Conservation (phyloP, 1,140 invertebrate genomes). For the Papilio machaon region DNA sequence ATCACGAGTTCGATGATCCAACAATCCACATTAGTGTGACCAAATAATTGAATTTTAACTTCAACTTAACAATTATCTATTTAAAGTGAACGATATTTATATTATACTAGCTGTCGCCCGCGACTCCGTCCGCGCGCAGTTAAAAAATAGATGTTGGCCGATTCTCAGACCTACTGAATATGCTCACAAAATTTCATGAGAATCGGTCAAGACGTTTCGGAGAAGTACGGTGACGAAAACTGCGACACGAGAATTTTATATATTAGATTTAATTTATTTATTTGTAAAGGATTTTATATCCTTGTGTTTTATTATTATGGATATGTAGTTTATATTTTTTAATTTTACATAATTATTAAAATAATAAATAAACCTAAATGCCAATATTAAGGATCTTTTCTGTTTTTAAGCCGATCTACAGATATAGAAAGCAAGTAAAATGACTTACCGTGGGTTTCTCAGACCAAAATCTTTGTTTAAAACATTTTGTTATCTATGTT, state of each 20-base stretch:
- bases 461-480: too few species aligned
- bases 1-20: neutral
- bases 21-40: neutral
- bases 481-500: too few species aligned
- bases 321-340: neutral
- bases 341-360: neutral
- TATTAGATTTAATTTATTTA: neutral
- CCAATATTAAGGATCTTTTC: neutral
- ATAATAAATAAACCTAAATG: neutral
- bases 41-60: neutral
- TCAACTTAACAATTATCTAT: neutral
- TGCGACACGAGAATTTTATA: too few species aligned
- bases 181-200: too few species aligned
- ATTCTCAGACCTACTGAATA: too few species aligned
- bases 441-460: neutral
- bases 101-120: too few species aligned
- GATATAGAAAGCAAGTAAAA: neutral
- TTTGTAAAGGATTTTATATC: neutral
- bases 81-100: neutral
- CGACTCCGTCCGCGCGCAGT: too few species aligned
- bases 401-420: neutral
- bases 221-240: too few species aligned
- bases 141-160: too few species aligned
- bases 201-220: too few species aligned
- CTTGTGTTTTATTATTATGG: neutral